Conservation (phyloP, 2,113 vertebrate genomes). For the human (Homo sapiens) region DNA sequence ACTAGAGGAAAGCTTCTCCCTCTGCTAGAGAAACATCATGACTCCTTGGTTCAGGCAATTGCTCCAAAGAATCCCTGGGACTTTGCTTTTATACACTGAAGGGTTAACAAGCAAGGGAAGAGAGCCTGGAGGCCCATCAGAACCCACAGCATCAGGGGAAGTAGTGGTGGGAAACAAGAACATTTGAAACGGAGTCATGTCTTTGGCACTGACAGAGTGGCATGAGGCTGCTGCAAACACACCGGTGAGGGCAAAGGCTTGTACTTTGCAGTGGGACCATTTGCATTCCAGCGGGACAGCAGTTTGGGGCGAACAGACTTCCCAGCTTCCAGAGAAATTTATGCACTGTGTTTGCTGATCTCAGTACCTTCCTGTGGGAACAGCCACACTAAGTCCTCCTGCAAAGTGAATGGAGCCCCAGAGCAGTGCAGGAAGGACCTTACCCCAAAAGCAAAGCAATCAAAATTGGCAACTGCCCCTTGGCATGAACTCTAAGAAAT, state of each 20-base stretch:
- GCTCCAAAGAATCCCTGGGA: not conserved
- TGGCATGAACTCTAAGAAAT: not conserved
- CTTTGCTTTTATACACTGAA: not conserved
- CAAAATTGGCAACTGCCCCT: not conserved
- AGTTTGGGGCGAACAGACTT: not conserved
- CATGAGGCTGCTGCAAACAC: not conserved
- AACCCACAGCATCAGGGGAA: not conserved
- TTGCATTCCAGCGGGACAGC: not conserved
- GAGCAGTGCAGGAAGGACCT: not conserved
- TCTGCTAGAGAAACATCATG: not conserved
- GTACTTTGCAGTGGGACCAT: accelerated
- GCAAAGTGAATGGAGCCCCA: not conserved
- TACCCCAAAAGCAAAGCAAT: not conserved
- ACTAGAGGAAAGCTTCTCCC: not conserved
- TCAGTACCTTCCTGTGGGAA: not conserved
- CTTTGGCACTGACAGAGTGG: not conserved
- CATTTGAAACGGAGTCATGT: not conserved
- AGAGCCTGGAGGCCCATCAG: not conserved
- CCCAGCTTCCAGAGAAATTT: not conserved
- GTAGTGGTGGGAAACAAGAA: not conserved
- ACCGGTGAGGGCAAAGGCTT: not conserved
- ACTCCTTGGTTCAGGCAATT: not conserved
- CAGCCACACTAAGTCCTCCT: not conserved
- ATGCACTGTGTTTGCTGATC: not conserved
- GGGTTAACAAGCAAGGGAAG: not conserved